These are phyloP conservation scores for Athalia rosae DNA, from an alignment of 2,888 invertebrate genomes.

Conservation along the genomic window DNA sequence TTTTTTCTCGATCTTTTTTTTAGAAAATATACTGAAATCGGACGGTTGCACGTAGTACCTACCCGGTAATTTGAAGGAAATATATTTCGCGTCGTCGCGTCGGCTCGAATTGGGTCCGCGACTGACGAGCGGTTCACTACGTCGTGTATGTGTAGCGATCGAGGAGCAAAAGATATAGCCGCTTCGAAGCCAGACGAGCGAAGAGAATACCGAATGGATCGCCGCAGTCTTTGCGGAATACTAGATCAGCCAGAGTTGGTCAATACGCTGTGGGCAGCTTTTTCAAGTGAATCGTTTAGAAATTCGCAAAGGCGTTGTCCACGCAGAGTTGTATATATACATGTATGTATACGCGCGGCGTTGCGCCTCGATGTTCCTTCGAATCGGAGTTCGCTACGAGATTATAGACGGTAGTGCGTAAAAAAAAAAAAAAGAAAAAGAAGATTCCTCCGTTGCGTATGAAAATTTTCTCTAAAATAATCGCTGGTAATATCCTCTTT, in stretches of 20 bases:
- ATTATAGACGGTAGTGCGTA: not conserved
- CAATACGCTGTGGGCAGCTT: constrained; percentile 47
- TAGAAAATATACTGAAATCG: too few relatives aligned
- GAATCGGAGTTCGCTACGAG: too few relatives aligned
- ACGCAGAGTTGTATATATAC: constrained; percentile 37
- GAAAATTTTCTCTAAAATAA: constrained; percentile 13
- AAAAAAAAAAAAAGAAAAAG: not conserved
- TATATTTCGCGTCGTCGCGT: too few relatives aligned
- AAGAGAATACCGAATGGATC: constrained; percentile 50
- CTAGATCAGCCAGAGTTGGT: constrained; percentile 44
- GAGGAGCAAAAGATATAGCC: constrained; percentile 27
- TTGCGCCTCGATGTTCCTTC: not conserved
- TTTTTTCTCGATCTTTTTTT: too few relatives aligned
- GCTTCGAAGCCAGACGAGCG: constrained; percentile 4
- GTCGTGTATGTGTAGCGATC: not conserved
- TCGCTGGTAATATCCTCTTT: not conserved
- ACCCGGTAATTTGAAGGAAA: too few relatives aligned
- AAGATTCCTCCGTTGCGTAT: not conserved
- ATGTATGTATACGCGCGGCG: not conserved
- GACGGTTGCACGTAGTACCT: too few relatives aligned
- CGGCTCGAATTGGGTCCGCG: not conserved
- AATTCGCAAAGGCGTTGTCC: constrained; percentile 52
- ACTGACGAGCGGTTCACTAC: not conserved
- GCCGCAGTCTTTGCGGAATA: constrained; percentile 38
- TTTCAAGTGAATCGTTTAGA: constrained; percentile 54